Percentiles rank a stretch among this genome's conserved stretches.
These are phyloP conservation scores for Heliornis fulica DNA, from an alignment of 2,113 vertebrate genomes.

Conservation along the genomic window DNA sequence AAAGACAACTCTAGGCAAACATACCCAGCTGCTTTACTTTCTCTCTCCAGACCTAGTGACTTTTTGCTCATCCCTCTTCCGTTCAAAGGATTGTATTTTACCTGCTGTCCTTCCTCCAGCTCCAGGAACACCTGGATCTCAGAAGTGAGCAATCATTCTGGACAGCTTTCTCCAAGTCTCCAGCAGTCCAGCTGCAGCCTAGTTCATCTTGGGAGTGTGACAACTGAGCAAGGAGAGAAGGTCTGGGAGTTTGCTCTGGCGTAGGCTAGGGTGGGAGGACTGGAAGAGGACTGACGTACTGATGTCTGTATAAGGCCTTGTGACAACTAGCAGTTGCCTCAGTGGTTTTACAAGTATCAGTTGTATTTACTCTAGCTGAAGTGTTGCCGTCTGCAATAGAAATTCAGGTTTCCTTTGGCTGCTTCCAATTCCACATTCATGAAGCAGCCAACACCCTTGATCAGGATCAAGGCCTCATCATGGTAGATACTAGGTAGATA, in stretches of 20 bases:
- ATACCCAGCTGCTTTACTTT: background rate
- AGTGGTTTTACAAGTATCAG: constrained; percentile 24
- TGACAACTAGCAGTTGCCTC: constrained; percentile 7
- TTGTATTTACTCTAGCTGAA: constrained; percentile 28
- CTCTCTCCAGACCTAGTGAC: background rate
- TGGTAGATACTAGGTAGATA: constrained; percentile 21
- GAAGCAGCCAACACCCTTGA: constrained; percentile 27
- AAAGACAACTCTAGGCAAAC: background rate
- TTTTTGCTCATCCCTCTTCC: background rate
- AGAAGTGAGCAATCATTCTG: accelerated
- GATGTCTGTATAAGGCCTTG: background rate
- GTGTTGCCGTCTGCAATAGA: background rate
- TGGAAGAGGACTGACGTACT: background rate
- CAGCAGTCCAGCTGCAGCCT: background rate
- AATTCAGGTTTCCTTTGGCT: background rate
- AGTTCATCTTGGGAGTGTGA: background rate
- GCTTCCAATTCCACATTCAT: constrained; percentile 8
- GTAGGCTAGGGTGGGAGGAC: background rate
- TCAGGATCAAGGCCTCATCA: constrained; percentile 22
- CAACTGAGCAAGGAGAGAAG: background rate
- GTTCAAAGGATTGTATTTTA: background rate
- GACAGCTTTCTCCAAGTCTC: background rate
- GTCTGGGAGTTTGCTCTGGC: background rate
- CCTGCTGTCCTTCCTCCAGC: background rate
- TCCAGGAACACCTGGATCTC: background rate